Conservation (phyloP, 2,797 vertebrate species). For the Borostomias antarcticus region DNA sequence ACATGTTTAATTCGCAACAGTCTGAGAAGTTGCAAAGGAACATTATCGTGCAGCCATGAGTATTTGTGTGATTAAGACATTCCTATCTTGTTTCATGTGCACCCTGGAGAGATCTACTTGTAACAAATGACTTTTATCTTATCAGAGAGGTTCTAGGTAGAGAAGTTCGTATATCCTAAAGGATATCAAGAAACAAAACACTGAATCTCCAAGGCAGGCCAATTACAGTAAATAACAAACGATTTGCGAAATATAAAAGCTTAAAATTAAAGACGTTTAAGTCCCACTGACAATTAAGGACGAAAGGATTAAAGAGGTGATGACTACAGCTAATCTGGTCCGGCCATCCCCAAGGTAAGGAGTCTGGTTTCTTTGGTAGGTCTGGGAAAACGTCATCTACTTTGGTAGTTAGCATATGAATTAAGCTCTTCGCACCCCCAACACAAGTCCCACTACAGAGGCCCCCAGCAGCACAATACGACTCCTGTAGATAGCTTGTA, state of each 20-base stretch:
- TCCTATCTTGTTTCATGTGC: background rate
- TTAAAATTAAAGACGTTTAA: background rate
- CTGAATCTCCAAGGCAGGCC: background rate
- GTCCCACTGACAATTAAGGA: no score
- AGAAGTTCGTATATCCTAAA: background rate
- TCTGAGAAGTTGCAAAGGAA: conserved; percentile 2
- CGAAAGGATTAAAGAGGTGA: no score
- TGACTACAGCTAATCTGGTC: no score
- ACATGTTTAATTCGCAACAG: background rate
- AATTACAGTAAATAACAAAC: no score
- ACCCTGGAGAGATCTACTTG: background rate
- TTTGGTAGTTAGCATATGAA: conserved; percentile 72
- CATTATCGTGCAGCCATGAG: conserved; percentile 12
- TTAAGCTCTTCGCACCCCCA: conserved; percentile 34
- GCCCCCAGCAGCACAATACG: conserved; percentile 58
- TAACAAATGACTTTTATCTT: no score
- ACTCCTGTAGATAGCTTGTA: conserved; percentile 71
- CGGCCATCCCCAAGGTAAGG: no score
- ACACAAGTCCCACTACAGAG: conserved; percentile 50
- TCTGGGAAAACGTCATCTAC: conserved; percentile 24
- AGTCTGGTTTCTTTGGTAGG: conserved; percentile 12
- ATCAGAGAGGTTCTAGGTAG: background rate
- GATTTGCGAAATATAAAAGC: background rate
- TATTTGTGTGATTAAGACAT: conserved; percentile 8
- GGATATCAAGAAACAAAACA: background rate